phyloP scores from a whole-genome alignment of 2,888 invertebrate genomes.

The Bedellia somnulentella region DNA sequence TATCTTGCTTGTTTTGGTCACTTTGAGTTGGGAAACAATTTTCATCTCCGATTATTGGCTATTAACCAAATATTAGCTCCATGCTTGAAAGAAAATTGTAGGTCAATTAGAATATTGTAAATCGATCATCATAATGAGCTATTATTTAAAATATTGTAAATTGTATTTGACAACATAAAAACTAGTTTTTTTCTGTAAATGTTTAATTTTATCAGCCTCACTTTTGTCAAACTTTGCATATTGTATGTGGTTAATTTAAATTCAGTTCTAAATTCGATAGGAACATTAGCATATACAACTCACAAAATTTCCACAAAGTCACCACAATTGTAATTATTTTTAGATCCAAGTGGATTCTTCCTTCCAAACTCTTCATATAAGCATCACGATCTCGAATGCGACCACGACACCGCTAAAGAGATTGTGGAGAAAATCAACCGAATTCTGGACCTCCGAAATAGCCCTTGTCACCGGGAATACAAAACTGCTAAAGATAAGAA shows the following conservation, averaged over 20 bases:
- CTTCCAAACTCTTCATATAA: constrained; percentile 62
- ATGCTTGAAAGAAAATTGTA: neutral
- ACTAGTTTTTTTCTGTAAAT: too few relatives aligned
- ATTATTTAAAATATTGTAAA: too few relatives aligned
- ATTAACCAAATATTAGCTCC: neutral
- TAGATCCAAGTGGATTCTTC: constrained; percentile 31
- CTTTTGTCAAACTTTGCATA: neutral
- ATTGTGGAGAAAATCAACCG: constrained; percentile 87
- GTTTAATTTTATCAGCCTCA: neutral
- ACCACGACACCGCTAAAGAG: constrained; percentile 72
- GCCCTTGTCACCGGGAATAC: constrained; percentile 80
- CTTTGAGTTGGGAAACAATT: too few relatives aligned
- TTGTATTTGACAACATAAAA: too few relatives aligned
- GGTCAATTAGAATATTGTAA: neutral
- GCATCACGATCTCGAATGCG: constrained; percentile 86
- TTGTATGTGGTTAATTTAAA: neutral
- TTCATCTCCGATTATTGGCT: neutral
- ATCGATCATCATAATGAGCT: too few relatives aligned
- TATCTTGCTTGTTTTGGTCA: too few relatives aligned
- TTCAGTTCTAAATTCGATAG: neutral
- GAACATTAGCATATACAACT: too few relatives aligned
- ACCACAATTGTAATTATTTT: constrained; percentile 10
- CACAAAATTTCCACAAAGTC: too few relatives aligned
- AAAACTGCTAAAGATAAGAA: constrained; percentile 73
- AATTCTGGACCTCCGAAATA: constrained; percentile 80